Percentiles rank a stretch among this genome's conserved stretches.
These are phyloP conservation scores for Pipistrellus kuhlii DNA, from an alignment of 2,797 vertebrate species.

Conservation along the genomic window DNA sequence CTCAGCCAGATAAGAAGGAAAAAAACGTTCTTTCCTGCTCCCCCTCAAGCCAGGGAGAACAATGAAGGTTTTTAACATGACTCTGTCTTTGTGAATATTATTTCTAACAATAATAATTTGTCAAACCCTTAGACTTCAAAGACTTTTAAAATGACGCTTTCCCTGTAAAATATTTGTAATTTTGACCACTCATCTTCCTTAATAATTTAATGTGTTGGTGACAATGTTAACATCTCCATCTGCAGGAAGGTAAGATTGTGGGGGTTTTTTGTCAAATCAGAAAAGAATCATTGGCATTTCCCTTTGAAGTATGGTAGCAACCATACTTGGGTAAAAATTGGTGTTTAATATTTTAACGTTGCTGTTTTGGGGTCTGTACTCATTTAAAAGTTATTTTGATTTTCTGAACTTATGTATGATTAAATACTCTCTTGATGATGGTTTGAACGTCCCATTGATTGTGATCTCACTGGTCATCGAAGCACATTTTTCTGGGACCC, in stretches of 20 bases:
- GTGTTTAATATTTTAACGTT: no score
- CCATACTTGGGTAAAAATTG: no score
- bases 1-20: neutral
- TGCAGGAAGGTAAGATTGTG: conserved; percentile 16
- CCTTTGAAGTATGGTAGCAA: no score
- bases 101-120: neutral
- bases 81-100: neutral
- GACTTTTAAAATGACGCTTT: conserved; percentile 28
- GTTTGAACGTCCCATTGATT: no score
- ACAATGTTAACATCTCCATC: neutral
- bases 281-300: neutral
- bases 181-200: neutral
- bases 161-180: neutral
- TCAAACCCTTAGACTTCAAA: conserved; percentile 18
- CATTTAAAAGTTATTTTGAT: no score
- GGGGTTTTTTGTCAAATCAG: neutral
- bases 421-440: no score
- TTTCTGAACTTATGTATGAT: no score
- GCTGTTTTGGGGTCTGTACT: no score
- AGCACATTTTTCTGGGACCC: no score
- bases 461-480: no score
- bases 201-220: neutral
- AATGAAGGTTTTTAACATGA: neutral
- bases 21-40: neutral
- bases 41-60: neutral